Conservation (phyloP, 2,113 vertebrate genomes). For the Pseudonaja textilis region DNA sequence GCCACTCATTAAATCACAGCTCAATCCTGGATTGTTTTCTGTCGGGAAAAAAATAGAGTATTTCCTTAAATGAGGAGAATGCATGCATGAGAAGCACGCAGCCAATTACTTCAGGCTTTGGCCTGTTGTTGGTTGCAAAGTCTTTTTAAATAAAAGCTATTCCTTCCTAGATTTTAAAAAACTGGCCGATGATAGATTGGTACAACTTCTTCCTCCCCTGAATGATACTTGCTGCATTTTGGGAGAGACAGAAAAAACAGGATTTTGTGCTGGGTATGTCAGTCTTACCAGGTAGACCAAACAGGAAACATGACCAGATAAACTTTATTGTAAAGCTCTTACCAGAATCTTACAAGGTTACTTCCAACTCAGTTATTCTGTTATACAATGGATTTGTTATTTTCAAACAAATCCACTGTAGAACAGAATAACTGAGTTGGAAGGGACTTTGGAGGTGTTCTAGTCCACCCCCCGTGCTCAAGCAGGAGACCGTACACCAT, state of each 20-base stretch:
- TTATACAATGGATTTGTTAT: too few relatives aligned
- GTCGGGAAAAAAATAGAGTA: conserved; percentile 8
- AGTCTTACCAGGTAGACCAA: background rate
- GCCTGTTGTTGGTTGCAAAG: conserved; percentile 54
- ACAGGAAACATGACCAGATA: background rate
- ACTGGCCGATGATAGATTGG: background rate
- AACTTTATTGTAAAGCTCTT: background rate
- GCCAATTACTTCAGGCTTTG: conserved; percentile 58
- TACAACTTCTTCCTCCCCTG: conserved; percentile 12
- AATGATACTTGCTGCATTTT: conserved; percentile 42
- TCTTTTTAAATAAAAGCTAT: conserved; percentile 69
- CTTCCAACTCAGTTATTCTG: too few relatives aligned
- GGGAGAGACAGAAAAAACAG: conserved; percentile 46
- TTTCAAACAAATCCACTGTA: background rate
- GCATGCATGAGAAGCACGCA: background rate
- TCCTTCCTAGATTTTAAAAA: conserved; percentile 47
- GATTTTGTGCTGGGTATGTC: background rate
- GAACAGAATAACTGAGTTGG: background rate
- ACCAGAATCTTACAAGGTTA: background rate
- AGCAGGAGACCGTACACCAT: background rate
- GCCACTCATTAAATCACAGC: background rate
- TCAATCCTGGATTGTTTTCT: conserved; percentile 33
- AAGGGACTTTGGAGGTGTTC: background rate
- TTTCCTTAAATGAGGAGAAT: background rate
- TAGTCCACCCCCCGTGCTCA: background rate